Evolutionary conservation across 2,113 vertebrate genomes (phyloP).

Genomic region (Oriolus oriolus): DNA sequence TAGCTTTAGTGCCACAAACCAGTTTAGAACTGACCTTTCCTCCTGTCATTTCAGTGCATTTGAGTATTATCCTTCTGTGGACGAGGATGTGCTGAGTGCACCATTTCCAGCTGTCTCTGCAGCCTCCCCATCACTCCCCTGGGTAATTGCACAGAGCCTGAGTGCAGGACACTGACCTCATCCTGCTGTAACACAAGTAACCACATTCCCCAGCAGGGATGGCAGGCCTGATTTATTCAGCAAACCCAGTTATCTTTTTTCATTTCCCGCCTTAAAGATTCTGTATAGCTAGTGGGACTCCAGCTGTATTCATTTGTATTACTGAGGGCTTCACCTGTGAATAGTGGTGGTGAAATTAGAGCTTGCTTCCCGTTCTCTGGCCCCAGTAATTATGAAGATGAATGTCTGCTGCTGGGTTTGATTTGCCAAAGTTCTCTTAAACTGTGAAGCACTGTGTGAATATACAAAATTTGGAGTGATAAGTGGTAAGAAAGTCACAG

Average conservation of each 20-base stretch:
- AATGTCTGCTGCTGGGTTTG: not conserved
- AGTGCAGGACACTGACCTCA: not conserved
- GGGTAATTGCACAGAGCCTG: not conserved
- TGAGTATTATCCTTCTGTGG: not conserved
- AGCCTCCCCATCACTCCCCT: not conserved
- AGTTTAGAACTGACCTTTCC: not conserved
- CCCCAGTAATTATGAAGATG: not conserved
- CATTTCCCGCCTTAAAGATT: not conserved
- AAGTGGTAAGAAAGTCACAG: not conserved
- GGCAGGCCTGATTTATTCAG: not conserved
- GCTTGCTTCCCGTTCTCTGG: not conserved
- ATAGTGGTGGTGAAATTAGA: not conserved
- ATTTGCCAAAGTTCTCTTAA: not conserved
- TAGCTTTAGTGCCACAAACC: not conserved
- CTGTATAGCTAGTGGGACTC: not conserved
- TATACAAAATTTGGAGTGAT: not conserved
- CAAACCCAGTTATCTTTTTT: not conserved
- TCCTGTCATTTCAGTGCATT: not conserved
- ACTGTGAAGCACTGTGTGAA: not conserved
- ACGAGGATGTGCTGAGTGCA: not conserved
- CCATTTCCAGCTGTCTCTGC: not conserved
- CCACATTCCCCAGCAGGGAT: not conserved
- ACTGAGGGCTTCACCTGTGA: not conserved
- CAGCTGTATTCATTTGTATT: not conserved
- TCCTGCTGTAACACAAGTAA: not conserved